Percentiles rank a stretch among this genome's conserved stretches.
Evolutionary conservation across 2,888 invertebrate species (phyloP).

Genomic region (Callyntrura guangdongensis): DNA sequence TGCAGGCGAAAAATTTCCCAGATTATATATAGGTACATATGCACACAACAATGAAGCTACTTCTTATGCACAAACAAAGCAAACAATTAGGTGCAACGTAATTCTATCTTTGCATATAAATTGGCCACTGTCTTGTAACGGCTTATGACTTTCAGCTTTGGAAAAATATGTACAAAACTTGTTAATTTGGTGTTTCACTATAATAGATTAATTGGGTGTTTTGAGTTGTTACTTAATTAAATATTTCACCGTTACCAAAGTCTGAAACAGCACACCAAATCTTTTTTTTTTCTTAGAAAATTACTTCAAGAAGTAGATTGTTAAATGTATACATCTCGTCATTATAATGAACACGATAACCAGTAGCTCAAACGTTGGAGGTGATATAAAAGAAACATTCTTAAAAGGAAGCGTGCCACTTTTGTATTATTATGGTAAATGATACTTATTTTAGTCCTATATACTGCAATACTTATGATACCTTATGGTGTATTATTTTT

Average conservation of each 20-base stretch:
- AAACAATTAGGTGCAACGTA: background rate
- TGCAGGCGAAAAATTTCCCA: constrained; percentile 66
- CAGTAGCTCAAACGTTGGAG: constrained; percentile 44
- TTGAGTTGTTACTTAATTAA: constrained; percentile 31
- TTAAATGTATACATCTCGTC: background rate
- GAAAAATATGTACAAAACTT: constrained; percentile 15
- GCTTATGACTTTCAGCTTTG: background rate
- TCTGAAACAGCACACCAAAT: background rate
- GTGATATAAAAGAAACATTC: constrained; percentile 25
- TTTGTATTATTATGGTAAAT: constrained; percentile 41
- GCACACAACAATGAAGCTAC: constrained; percentile 14
- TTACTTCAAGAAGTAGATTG: background rate
- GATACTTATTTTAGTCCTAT: constrained; percentile 7
- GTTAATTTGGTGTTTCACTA: constrained; percentile 37
- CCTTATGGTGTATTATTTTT: constrained; percentile 4
- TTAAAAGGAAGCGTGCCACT: constrained; percentile 68
- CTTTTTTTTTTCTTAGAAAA: background rate
- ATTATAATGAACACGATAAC: background rate
- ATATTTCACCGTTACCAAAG: constrained; percentile 13
- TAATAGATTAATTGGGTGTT: constrained; percentile 7
- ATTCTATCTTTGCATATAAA: constrained; percentile 21
- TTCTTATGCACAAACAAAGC: background rate
- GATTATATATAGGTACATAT: background rate
- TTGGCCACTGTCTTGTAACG: constrained; percentile 16
- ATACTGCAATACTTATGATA: constrained; percentile 21